Base-by-base conservation (phyloP, 2,113 vertebrate species). In the Eudyptes chrysolophus region DNA sequence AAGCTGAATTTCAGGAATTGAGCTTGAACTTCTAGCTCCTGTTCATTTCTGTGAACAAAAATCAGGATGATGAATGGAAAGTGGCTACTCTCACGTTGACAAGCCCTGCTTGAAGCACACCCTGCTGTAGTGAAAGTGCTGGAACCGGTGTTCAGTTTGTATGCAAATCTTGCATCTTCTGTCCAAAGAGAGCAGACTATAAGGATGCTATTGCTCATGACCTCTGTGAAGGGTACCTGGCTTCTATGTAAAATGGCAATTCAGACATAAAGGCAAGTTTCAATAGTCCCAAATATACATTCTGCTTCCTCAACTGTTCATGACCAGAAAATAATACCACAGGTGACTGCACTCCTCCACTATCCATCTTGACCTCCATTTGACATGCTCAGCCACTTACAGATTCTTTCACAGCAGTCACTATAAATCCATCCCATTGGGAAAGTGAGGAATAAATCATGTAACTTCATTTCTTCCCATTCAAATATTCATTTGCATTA, bases 401-500 rank as follows among this genome's bases (percentile, higher is more conserved):
- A 96, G 84, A 72, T 66, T 46, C 71, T 80, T 88, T 52, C 75
- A 46, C 6, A 70, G 90, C n/a, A 82, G 69, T 68, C 84, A 66
- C 42, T 64, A 68, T 92, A 78, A 95, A 96, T 87, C 65, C 42
- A 77, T 66, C 27, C 36, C 55, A 24, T 6, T 26, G 65, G 52
- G 68, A 17, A 92, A 92, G 54, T 21, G 26, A 57, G 32, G 12
- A 79, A 84, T 95, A 88, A 96, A 75, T 95, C 75, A 86, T 14
- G n/a, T 21, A 86, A 38, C 46, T 60, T 97, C 65, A 77, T 82
- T 72, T 90, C 51, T 87, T 87, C 60, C 42, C 52, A 78, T 55
- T 81, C 79, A 92, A 92, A 92, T 95, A 79, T 52, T 79, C 52
- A 75, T 94, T 72, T 90, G 17, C 71, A 66, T 97, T 82, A 75